Evolutionary conservation across 1,140 invertebrate genomes (phyloP), one percentile per base, ranked within the genome.

Genomic region (Gonioctena quinquepunctata): DNA sequence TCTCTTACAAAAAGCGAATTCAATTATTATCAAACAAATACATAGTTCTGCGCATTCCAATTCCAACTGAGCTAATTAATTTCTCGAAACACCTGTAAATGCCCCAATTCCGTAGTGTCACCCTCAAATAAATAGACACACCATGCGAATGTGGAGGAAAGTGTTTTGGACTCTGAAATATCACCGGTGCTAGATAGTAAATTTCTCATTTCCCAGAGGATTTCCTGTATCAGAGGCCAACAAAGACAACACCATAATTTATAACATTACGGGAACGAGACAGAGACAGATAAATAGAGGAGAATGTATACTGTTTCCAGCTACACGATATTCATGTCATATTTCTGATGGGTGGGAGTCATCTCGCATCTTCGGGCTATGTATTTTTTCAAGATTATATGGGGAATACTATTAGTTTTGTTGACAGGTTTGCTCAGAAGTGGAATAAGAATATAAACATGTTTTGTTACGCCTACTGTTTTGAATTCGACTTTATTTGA

Each of bases 81-180:
- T 4, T n/a, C 2, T 42, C 16, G 16, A 26, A 48, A 63, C 19
- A 63, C 33, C 8, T 63, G n/a, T 11, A 18, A 66, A 27, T n/a
- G 28, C 0, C 22, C 42, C 21, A 27, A 54, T 66, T 66, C 21
- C n/a, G 49, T 16, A 2, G 54, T 66, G 63, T 66, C 63, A 54
- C 23, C 26, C 16, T 23, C 25, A 66, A 66, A 66, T 66, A 49
- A 66, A 66, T 66, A 49, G 63, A 54, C 49, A 26, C 18, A 21
- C 27, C 23, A 49, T 42, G 61, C 49, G 22, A 42, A 49, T 66
- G 25, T 27, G 63, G 23, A 66, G 49, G 63, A 77, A 77, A 77
- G 74, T 74, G 74, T 77, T 77, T 74, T 66, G 72, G 74, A 77
- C 76, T 77, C 72, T 77, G 76, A 77, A 76, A 75, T 77, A 77